Evolutionary conservation across 1,140 invertebrate species (phyloP).

Genomic region (Harpegnathos saltator): DNA sequence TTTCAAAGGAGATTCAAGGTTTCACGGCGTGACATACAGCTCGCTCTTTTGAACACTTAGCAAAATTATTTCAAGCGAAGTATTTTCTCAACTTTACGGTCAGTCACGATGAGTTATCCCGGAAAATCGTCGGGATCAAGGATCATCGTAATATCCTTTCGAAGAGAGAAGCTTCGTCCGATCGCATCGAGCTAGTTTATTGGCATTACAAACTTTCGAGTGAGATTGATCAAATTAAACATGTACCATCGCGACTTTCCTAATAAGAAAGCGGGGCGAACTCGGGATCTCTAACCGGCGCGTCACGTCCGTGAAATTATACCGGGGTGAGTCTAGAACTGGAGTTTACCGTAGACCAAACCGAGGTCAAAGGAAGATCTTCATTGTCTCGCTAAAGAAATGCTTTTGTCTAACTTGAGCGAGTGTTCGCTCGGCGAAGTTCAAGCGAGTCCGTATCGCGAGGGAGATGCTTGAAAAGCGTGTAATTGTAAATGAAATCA

Average conservation of each 20-base stretch:
- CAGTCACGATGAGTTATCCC: too few species aligned
- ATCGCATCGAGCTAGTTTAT: neutral
- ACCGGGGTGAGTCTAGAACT: constrained; percentile 27
- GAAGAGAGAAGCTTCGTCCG: neutral
- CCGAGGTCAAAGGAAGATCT: constrained; percentile 37
- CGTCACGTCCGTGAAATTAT: constrained; percentile 16
- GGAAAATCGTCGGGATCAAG: too few species aligned
- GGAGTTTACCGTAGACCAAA: constrained; percentile 12
- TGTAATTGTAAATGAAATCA: constrained; percentile 25
- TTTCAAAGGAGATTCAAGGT: too few species aligned
- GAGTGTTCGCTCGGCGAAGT: constrained; percentile 5
- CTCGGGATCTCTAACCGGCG: constrained; percentile 11
- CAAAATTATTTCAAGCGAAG: too few species aligned
- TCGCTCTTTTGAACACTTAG: too few species aligned
- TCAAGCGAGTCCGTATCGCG: constrained; percentile 9
- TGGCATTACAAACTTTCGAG: neutral
- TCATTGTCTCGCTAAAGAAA: constrained; percentile 43
- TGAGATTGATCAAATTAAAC: constrained; percentile 24
- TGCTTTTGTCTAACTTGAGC: constrained; percentile 34
- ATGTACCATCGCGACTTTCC: neutral
- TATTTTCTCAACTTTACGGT: too few species aligned
- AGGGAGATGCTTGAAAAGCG: constrained; percentile 23
- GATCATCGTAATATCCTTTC: neutral
- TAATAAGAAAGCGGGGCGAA: constrained; percentile 8
- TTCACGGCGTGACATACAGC: too few species aligned